Conservation (phyloP, 1,140 invertebrate genomes). For the Hycleus cichorii region DNA sequence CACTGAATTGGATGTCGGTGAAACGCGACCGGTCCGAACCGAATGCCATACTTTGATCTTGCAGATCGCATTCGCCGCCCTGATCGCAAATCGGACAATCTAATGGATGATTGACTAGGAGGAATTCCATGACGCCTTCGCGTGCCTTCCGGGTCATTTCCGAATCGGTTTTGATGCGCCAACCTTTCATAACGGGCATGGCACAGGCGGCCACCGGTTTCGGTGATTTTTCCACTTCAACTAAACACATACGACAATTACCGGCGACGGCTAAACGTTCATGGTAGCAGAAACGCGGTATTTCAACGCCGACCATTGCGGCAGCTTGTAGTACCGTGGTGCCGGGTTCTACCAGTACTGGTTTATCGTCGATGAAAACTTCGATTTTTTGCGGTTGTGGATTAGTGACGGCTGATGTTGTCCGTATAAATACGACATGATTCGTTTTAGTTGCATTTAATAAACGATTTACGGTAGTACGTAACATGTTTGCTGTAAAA, state of each 20-base stretch:
- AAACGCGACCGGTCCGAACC: slow-evolving; percentile 93
- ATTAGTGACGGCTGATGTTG: slow-evolving; percentile 37
- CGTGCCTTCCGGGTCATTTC: slow-evolving; percentile 90
- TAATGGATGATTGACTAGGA: slow-evolving; percentile 95
- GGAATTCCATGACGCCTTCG: slow-evolving; percentile 98
- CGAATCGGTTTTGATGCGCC: slow-evolving; percentile 95
- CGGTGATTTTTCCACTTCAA: slow-evolving; percentile 93
- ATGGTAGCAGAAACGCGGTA: slow-evolving; percentile 99
- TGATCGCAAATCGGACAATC: slow-evolving; percentile 99
- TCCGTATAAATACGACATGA: slow-evolving; percentile 23
- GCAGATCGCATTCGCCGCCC: slow-evolving; percentile 98
- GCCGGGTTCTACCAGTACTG: slow-evolving; percentile 88
- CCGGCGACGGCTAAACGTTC: slow-evolving; percentile 96
- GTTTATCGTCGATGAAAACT: slow-evolving; percentile 96
- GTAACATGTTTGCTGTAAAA: slow-evolving; percentile 27
- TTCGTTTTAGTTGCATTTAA: slow-evolving; percentile 32
- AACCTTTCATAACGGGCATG: slow-evolving; percentile 99
- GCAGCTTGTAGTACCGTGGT: slow-evolving; percentile 98
- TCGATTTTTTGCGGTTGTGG: slow-evolving; percentile 75
- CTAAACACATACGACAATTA: slow-evolving; percentile 98
- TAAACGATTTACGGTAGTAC: slow-evolving; percentile 30
- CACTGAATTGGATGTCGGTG: slow-evolving; percentile 85
- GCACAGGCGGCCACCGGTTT: slow-evolving; percentile 99
- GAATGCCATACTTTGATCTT: slow-evolving; percentile 99
- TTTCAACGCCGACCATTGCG: slow-evolving; percentile 92